Base-by-base conservation (phyloP, 2,888 invertebrate species). In the Coenonympha glycerion region DNA sequence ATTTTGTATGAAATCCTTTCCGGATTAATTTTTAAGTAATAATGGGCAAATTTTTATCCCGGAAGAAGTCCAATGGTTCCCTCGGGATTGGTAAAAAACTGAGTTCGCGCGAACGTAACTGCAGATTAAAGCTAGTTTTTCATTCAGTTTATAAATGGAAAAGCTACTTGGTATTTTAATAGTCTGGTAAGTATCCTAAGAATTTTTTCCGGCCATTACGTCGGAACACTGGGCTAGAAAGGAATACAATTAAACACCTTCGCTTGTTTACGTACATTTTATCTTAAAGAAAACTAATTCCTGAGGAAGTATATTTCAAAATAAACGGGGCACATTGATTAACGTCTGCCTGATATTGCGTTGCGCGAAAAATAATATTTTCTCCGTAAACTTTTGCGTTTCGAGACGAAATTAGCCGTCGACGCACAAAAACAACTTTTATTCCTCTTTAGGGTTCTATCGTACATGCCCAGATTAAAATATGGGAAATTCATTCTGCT, bases 301-400 rank as follows among this genome's bases (percentile, higher is more conserved):
- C 33, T 42, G 41, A 15, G 33, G n/a, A 40, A 44, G 44, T 45
- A 47, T 31, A 24, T 52, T 47, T 50, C 34, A 50, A 50, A 49
- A 55, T 49, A 53, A 57, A 41, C 24, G 51, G 44, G 37, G 36
- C 22, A 37, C 52, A 37, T 51, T 60, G 50, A 56, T 58, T 53
- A 52, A 55, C 53, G 53, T 52, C 40, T 39, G 16, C 44, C 31
- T 30, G 47, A 58, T 53, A 55, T 54, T 48, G 39, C 50, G 52
- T 54, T 57, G 56, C 52, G 41, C 42, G 56, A 51, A 55, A 55
- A 59, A 54, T 53, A 57, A 53, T 59, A 55, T 53, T 55, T 53
- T 56, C 55, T 55, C 49, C 50, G 49, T 34, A 53, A 57, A 54
- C 39, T 57, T 60, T 56, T 47, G 42, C 50, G 51, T 60, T 57